Evolutionary conservation across 2,888 invertebrate species (phyloP).

Genomic region (Tetramorium bicarinatum): DNA sequence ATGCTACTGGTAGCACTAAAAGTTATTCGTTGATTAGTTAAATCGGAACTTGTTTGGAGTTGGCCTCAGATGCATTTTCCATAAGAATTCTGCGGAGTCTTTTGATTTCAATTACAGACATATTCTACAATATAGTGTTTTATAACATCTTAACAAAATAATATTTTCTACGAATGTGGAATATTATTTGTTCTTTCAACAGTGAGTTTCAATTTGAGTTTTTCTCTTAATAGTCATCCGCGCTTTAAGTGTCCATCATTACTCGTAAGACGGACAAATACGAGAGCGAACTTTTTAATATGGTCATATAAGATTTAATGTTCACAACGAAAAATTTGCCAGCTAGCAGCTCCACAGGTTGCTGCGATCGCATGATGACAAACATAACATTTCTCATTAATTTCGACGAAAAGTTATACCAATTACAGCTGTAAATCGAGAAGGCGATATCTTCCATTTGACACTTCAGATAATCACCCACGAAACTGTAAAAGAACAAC

Average conservation of each 20-base stretch:
- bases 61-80: too few relatives aligned
- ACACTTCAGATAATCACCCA: constrained; percentile 34
- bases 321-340: constrained; percentile 71
- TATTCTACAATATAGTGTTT: neutral
- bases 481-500: constrained; percentile 8
- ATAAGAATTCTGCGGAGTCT: too few relatives aligned
- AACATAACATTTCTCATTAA: constrained; percentile 67
- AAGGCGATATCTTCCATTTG: constrained; percentile 29
- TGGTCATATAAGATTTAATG: constrained; percentile 60
- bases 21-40: too few relatives aligned
- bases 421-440: constrained; percentile 8
- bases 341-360: constrained; percentile 65
- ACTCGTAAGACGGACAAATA: constrained; percentile 31
- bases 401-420: constrained; percentile 66
- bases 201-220: neutral
- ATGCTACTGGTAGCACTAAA: too few relatives aligned
- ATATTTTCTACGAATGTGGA: neutral
- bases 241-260: neutral
- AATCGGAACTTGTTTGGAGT: too few relatives aligned
- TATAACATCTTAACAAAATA: neutral
- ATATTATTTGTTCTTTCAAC: neutral
- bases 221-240: neutral
- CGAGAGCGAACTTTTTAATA: constrained; percentile 26
- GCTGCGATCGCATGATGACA: constrained; percentile 70
- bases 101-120: neutral